phyloP scores from a whole-genome alignment of 2,113 vertebrate species.

The Cyrtonyx montezumae region DNA sequence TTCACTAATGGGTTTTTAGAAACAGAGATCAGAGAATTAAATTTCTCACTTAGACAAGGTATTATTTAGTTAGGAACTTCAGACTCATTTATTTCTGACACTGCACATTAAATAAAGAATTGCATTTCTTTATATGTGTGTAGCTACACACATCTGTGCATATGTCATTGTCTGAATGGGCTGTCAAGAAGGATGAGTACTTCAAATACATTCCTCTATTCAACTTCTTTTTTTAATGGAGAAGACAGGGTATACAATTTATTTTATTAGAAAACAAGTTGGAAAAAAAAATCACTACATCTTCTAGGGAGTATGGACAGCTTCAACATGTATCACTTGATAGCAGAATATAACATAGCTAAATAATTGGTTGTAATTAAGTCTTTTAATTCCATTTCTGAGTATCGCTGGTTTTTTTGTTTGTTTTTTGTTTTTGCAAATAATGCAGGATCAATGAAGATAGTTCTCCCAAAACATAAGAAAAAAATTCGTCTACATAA shows the following conservation, averaged over 20 bases:
- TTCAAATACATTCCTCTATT: background rate
- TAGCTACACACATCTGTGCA: background rate
- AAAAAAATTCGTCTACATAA: background rate
- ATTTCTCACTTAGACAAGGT: constrained; percentile 23
- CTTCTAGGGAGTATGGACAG: background rate
- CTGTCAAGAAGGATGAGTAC: background rate
- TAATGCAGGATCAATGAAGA: background rate
- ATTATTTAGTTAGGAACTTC: constrained; percentile 31
- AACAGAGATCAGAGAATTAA: constrained; percentile 28
- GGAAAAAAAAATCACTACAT: background rate
- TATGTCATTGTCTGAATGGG: background rate
- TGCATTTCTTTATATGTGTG: background rate
- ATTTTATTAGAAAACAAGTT: constrained; percentile 24
- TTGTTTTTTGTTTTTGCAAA: background rate
- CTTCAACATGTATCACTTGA: background rate
- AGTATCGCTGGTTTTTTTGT: background rate
- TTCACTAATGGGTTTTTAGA: constrained; percentile 18
- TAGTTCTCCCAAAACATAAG: background rate
- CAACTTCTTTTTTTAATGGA: background rate
- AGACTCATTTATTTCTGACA: constrained; percentile 1
- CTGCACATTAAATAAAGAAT: background rate
- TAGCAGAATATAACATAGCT: background rate
- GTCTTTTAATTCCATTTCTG: background rate
- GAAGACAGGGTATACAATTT: background rate
- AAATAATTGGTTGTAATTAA: background rate